These are phyloP conservation scores for Xanthorhoe spadicearia DNA, from an alignment of 2,888 invertebrate species.

Conservation along the genomic window DNA sequence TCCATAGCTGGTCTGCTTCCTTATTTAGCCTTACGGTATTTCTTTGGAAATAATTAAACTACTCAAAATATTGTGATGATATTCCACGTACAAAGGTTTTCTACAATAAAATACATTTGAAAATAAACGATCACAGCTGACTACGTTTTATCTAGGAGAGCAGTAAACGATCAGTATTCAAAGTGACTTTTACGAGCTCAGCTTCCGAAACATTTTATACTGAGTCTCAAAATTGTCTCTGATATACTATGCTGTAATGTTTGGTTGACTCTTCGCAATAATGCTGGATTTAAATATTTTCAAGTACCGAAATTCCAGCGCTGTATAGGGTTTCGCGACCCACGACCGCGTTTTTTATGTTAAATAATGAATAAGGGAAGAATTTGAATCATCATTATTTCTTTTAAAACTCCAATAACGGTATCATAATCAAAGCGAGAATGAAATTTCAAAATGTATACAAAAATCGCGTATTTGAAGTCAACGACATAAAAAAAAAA, in stretches of 20 bases:
- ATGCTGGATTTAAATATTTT: background rate
- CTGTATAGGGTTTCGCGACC: background rate
- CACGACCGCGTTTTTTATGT: background rate
- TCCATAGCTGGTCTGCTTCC: too few species aligned
- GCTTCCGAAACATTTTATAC: slow-evolving; percentile 46
- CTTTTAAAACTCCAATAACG: too few species aligned
- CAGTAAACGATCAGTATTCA: slow-evolving; percentile 42
- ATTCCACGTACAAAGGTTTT: background rate
- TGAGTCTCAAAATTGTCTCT: slow-evolving; percentile 17
- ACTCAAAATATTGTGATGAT: background rate
- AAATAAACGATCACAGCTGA: slow-evolving; percentile 35
- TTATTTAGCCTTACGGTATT: too few species aligned
- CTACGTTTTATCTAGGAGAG: slow-evolving; percentile 38
- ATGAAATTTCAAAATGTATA: too few species aligned
- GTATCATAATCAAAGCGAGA: too few species aligned
- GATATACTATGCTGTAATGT: slow-evolving; percentile 1
- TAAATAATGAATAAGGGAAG: background rate
- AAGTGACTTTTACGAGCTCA: slow-evolving; percentile 55
- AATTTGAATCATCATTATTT: background rate
- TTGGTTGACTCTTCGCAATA: background rate
- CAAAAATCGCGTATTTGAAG: too few species aligned
- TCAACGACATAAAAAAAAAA: too few species aligned
- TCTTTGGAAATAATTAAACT: background rate
- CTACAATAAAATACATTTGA: slow-evolving; percentile 18
- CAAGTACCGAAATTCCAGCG: background rate